A percentile compares a stretch with the other conserved stretches of the same genome.
Conservation (phyloP, 2,888 invertebrate species). For the Pyralis farinalis region DNA sequence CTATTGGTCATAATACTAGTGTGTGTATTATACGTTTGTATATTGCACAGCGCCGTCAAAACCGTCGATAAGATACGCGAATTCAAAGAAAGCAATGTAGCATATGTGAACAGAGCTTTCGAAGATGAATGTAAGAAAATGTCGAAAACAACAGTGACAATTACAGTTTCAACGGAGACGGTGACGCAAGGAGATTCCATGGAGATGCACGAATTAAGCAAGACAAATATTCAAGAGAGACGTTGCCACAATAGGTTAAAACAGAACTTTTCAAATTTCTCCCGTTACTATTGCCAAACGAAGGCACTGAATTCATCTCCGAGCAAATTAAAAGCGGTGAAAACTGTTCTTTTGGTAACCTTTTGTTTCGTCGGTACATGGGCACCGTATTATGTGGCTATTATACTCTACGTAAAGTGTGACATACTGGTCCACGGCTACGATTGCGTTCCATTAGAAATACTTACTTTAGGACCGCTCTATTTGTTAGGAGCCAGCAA, state of each 20-base stretch:
- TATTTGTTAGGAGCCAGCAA: conserved; percentile 79
- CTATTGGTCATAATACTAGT: conserved; percentile 58
- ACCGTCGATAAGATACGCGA: conserved; percentile 72
- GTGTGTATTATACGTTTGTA: conserved; percentile 73
- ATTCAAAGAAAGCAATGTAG: conserved; percentile 37
- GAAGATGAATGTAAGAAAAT: conserved; percentile 34
- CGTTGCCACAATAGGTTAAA: conserved; percentile 16
- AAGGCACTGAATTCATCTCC: conserved; percentile 37
- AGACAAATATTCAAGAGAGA: conserved; percentile 21
- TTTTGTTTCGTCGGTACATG: conserved; percentile 80
- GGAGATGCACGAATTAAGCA: conserved; percentile 24
- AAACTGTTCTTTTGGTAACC: conserved; percentile 80
- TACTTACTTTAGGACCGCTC: conserved; percentile 78
- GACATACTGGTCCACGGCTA: conserved; percentile 53
- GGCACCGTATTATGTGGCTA: conserved; percentile 80
- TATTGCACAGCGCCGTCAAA: conserved; percentile 74
- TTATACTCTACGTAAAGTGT: conserved; percentile 72
- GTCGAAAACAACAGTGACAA: conserved; percentile 31
- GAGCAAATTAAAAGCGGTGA: conserved; percentile 80
- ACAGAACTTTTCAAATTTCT: conserved; percentile 26
- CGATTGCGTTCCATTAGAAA: conserved; percentile 66
- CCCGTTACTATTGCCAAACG: conserved; percentile 25
- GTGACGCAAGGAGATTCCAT: conserved; percentile 20
- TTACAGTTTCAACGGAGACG: conserved; percentile 32
- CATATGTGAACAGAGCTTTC: conserved; percentile 43